These are phyloP conservation scores for Grapholita molesta DNA, from an alignment of 1,140 invertebrate genomes.

Conservation along the genomic window DNA sequence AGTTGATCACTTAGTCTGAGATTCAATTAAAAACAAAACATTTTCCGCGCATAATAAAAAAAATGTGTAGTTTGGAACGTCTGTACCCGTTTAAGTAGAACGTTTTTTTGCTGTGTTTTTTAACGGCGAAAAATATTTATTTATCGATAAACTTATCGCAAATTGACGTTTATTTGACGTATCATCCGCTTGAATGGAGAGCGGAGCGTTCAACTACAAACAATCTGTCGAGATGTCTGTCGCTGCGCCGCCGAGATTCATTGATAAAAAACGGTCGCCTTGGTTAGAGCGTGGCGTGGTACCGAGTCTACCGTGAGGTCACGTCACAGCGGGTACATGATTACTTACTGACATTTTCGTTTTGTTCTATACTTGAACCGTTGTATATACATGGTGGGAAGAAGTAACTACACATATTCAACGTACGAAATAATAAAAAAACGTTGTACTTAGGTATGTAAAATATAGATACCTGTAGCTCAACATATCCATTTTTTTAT, in stretches of 20 bases:
- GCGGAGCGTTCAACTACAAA: slow-evolving; percentile 7
- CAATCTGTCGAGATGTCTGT: slow-evolving; percentile 3
- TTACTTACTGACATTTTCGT: not conserved
- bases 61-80: not conserved
- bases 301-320: not conserved
- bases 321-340: not conserved
- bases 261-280: slow-evolving; percentile 12
- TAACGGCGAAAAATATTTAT: not conserved
- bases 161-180: slow-evolving; percentile 15
- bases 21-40: slow-evolving; percentile 2
- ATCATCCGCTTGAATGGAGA: not conserved
- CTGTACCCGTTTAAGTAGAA: not conserved
- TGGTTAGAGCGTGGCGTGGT: not conserved
- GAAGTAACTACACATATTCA: too few species aligned
- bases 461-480: too few species aligned
- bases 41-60: not conserved
- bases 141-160: slow-evolving; percentile 11
- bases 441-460: too few species aligned
- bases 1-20: not conserved
- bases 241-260: not conserved
- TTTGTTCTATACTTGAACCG: not conserved
- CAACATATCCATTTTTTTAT: too few species aligned
- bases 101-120: not conserved
- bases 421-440: too few species aligned
- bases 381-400: too few species aligned